phyloP scores from a whole-genome alignment of 2,888 invertebrate genomes.

The Galerucella calmariensis region DNA sequence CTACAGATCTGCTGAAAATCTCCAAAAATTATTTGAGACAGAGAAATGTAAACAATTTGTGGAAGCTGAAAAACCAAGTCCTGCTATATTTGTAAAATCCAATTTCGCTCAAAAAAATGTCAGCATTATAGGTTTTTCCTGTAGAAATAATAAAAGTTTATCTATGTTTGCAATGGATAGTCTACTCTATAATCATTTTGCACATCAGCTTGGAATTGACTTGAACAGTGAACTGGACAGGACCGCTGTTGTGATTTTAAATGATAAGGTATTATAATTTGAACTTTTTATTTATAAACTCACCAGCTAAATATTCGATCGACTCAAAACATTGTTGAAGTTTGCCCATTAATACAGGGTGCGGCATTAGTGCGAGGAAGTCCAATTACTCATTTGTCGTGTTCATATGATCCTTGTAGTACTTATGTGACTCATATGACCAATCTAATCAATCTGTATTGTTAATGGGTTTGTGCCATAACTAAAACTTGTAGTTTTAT shows the following conservation, averaged over 20 bases:
- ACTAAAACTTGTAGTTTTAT: no score
- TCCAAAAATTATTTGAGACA: slow-evolving; percentile 56
- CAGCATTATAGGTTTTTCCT: slow-evolving; percentile 64
- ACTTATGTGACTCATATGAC: no score
- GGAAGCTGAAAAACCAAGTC: slow-evolving; percentile 63
- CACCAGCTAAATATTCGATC: background rate
- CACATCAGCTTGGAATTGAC: slow-evolving; percentile 80
- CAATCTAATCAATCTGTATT: no score
- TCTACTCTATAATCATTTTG: slow-evolving; percentile 77
- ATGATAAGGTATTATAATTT: slow-evolving; percentile 70
- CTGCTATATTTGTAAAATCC: slow-evolving; percentile 57
- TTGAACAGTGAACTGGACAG: slow-evolving; percentile 70
- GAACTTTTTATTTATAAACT: background rate
- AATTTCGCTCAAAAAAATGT: slow-evolving; percentile 20
- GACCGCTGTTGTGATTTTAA: slow-evolving; percentile 77
- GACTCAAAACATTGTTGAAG: no score
- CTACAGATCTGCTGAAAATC: slow-evolving; percentile 66
- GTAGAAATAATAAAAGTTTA: slow-evolving; percentile 71
- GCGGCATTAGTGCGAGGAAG: no score
- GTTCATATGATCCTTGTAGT: no score
- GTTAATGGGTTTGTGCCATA: no score
- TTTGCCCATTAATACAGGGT: background rate
- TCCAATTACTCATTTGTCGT: no score
- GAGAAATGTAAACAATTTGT: slow-evolving; percentile 55
- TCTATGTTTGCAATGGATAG: slow-evolving; percentile 80